These are phyloP conservation scores for Belonocnema kinseyi DNA, from an alignment of 1,140 invertebrate species.

Conservation along the genomic window DNA sequence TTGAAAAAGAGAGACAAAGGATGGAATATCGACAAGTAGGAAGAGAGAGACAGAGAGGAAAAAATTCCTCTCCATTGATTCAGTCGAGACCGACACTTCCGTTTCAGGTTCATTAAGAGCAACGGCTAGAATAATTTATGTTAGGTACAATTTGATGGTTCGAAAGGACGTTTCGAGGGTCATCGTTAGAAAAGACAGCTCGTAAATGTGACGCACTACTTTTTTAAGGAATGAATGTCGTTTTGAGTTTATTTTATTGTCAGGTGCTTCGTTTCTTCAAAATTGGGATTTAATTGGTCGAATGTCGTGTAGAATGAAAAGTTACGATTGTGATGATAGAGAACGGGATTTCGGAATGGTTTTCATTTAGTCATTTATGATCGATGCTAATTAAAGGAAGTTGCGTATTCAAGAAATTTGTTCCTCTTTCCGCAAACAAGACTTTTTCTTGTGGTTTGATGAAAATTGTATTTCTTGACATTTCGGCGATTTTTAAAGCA, in stretches of 20 bases:
- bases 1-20: conserved; percentile 19
- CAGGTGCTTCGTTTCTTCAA: conserved; percentile 10
- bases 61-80: conserved; percentile 22
- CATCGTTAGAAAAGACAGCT: conserved; percentile 27
- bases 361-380: no score
- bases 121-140: conserved; percentile 31
- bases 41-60: background rate
- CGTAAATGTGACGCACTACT: conserved; percentile 19
- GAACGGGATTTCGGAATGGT: no score
- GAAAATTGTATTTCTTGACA: no score
- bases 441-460: no score
- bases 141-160: conserved; percentile 26
- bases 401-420: no score
- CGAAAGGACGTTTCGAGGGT: conserved; percentile 27
- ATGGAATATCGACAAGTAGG: conserved; percentile 12
- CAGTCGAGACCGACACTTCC: conserved; percentile 26
- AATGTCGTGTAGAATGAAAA: background rate
- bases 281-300: conserved; percentile 2
- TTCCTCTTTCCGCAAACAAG: no score
- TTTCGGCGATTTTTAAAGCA: no score
- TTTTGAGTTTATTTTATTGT: conserved; percentile 3
- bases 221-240: conserved; percentile 5
- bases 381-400: no score
- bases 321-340: background rate
- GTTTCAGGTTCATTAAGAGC: conserved; percentile 31